Percentiles rank a stretch among this genome's conserved stretches.
Evolutionary conservation across 2,113 vertebrate genomes (phyloP).

Genomic region (Heptranchias perlo): DNA sequence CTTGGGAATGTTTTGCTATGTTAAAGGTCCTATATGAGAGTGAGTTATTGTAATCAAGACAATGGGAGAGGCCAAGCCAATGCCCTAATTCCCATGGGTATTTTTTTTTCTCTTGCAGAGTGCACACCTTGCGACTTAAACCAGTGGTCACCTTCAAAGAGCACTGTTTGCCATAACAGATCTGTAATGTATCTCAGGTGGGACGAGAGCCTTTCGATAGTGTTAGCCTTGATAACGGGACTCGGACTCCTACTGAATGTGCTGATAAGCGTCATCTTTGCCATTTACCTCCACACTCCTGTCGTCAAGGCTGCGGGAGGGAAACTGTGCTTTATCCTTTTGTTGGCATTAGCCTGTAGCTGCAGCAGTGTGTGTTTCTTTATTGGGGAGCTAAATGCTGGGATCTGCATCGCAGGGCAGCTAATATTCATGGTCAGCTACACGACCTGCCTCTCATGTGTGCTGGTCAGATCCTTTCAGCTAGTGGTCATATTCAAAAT

Average conservation of each 20-base stretch:
- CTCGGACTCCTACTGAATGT: slow-evolving; percentile 60
- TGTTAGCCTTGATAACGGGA: slow-evolving; percentile 53
- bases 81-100: too few relatives aligned
- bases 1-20: background rate
- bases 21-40: background rate
- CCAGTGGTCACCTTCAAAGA: slow-evolving; percentile 59
- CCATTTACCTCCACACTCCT: slow-evolving; percentile 59
- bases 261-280: slow-evolving; percentile 53
- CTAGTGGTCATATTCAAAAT: slow-evolving; percentile 73
- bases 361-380: slow-evolving; percentile 55
- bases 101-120: slow-evolving; percentile 49
- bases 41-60: background rate
- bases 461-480: slow-evolving; percentile 67
- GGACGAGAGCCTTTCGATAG: slow-evolving; percentile 48
- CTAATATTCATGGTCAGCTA: slow-evolving; percentile 63
- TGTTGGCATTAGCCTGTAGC: slow-evolving; percentile 53
- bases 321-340: slow-evolving; percentile 69
- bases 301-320: slow-evolving; percentile 71
- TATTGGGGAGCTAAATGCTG: slow-evolving; percentile 53
- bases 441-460: slow-evolving; percentile 64
- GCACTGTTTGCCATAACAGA: slow-evolving; percentile 55
- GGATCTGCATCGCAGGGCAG: slow-evolving; percentile 60
- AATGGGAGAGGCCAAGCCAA: background rate
- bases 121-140: slow-evolving; percentile 57
- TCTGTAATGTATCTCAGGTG: slow-evolving; percentile 56